Conservation (phyloP, 1,140 invertebrate species). For the Lordiphosa stackelbergi region DNA sequence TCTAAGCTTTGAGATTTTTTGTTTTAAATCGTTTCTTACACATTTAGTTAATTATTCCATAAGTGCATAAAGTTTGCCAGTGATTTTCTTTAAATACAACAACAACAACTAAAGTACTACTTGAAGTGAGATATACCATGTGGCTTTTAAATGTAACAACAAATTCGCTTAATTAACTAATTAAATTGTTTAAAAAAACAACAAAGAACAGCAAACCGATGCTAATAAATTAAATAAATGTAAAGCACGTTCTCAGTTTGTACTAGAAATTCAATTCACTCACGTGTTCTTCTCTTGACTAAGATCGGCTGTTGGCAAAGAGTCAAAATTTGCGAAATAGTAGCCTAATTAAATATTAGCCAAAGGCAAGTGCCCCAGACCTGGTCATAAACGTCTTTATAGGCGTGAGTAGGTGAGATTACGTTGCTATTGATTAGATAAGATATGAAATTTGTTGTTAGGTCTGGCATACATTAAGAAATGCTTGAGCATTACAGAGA, state of each 20-base stretch:
- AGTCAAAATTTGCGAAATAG: not conserved
- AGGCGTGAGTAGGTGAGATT: conserved; percentile 25
- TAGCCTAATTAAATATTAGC: conserved; percentile 34
- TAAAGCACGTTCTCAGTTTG: conserved; percentile 23
- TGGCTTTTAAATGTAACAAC: conserved; percentile 61
- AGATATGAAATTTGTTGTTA: conserved; percentile 25
- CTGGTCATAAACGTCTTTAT: conserved; percentile 20
- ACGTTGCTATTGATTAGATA: conserved; percentile 41
- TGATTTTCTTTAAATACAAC: conserved; percentile 15
- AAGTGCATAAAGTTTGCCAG: conserved; percentile 32
- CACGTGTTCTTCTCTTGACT: not conserved
- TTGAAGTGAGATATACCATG: conserved; percentile 44
- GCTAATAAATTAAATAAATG: conserved; percentile 41
- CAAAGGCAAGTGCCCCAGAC: conserved; percentile 5
- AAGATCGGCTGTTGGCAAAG: not conserved
- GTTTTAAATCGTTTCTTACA: conserved; percentile 39
- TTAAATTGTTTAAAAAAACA: conserved; percentile 16
- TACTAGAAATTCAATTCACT: not conserved
- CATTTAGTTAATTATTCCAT: conserved; percentile 67
- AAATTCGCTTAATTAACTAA: conserved; percentile 52
- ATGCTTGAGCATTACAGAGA: too few relatives aligned
- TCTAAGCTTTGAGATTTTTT: conserved; percentile 30
- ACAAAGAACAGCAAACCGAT: conserved; percentile 35
- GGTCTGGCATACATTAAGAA: conserved; percentile 1
- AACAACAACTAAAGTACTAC: conserved; percentile 10